These are phyloP conservation scores for Magallana nippona DNA, from an alignment of 2,888 invertebrate species.

Conservation along the genomic window DNA sequence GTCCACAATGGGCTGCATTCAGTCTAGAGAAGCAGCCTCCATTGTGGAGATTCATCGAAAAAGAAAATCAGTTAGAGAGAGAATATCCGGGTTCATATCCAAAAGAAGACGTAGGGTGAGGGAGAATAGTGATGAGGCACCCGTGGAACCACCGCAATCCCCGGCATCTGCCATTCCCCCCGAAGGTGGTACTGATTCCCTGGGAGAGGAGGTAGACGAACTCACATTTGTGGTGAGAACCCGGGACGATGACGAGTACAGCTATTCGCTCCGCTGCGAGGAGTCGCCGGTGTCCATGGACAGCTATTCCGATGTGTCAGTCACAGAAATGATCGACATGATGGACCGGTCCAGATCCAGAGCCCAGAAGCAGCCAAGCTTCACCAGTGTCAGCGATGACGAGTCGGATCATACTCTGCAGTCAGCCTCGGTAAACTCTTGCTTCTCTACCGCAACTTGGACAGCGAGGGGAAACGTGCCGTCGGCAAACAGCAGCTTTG, in stretches of 20 bases:
- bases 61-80: background rate
- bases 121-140: background rate
- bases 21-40: background rate
- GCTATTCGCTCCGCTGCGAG: too few species aligned
- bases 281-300: background rate
- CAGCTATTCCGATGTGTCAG: background rate
- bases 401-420: too few species aligned
- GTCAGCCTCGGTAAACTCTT: background rate
- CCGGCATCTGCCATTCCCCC: too few species aligned
- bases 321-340: background rate
- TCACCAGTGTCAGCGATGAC: too few species aligned
- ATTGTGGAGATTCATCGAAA: background rate
- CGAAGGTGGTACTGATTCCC: too few species aligned
- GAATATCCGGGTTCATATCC: background rate
- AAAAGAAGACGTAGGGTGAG: background rate
- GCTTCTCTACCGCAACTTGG: background rate
- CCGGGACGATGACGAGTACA: too few species aligned
- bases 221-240: too few species aligned
- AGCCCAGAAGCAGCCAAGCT: too few species aligned
- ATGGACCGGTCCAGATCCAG: background rate
- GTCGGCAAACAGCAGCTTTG: background rate
- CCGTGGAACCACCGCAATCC: too few species aligned
- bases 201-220: too few species aligned
- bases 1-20: conserved; percentile 5
- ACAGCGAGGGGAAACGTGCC: background rate